phyloP scores from a whole-genome alignment of 2,888 invertebrate species.

The Margaritifera margaritifera region DNA sequence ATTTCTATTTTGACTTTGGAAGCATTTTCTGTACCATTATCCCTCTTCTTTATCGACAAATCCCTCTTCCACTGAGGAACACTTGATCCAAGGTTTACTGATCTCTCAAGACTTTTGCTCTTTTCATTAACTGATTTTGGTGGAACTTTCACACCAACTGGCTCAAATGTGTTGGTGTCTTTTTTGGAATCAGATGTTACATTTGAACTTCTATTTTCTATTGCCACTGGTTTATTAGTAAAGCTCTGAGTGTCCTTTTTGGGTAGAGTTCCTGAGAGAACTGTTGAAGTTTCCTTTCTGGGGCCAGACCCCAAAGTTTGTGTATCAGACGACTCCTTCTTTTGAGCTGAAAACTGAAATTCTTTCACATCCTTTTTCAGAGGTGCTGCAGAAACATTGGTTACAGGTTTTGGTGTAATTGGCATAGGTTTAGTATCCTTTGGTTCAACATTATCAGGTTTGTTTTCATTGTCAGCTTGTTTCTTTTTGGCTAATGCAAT shows the following conservation, averaged over 20 bases:
- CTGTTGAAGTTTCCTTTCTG: no score
- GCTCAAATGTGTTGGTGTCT: not conserved
- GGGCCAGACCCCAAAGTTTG: no score
- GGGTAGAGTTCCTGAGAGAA: no score
- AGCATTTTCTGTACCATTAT: slow-evolving; percentile 7
- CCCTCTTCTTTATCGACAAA: slow-evolving; percentile 31
- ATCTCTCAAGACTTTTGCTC: not conserved
- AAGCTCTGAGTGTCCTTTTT: no score
- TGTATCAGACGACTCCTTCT: not conserved
- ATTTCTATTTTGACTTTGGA: slow-evolving; percentile 61
- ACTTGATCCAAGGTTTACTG: not conserved
- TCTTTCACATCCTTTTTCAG: no score
- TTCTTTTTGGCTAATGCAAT: slow-evolving; percentile 35
- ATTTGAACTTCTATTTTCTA: no score
- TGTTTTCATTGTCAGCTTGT: slow-evolving; percentile 28
- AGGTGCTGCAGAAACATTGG: no score
- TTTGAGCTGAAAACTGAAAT: slow-evolving; percentile 10
- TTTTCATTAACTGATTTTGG: not conserved
- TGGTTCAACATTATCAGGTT: slow-evolving; percentile 20
- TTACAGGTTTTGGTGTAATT: no score
- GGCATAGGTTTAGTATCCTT: slow-evolving; percentile 14
- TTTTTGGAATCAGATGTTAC: not conserved
- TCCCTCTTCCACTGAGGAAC: slow-evolving; percentile 54
- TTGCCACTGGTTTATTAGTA: no score
- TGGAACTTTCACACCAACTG: slow-evolving; percentile 1